Conservation (phyloP, 2,113 vertebrate genomes). For the Dissostichus mawsoni region DNA sequence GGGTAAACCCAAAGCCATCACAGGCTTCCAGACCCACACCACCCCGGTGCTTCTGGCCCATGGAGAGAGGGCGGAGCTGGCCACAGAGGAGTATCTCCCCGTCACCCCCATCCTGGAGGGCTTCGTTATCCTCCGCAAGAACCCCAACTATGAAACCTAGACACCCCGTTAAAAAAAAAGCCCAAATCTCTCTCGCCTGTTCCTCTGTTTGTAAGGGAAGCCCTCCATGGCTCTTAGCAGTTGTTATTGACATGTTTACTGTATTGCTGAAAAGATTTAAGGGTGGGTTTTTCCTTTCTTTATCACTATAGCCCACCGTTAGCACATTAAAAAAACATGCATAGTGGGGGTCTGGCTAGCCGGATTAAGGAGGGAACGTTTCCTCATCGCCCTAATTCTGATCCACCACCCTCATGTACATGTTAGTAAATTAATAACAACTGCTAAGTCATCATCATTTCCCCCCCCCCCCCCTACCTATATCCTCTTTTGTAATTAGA, state of each 20-base stretch:
- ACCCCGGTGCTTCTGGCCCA: constrained; percentile 96
- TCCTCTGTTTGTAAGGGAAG: constrained; percentile 38
- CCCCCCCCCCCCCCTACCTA: constrained; percentile 8
- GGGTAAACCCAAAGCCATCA: constrained; percentile 98
- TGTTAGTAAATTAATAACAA: constrained; percentile 34
- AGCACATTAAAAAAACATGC: constrained; percentile 41
- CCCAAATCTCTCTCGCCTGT: constrained; percentile 16
- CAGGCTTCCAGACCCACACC: constrained; percentile 99
- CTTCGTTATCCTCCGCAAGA: constrained; percentile 98
- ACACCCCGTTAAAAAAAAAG: constrained; percentile 1
- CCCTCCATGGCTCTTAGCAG: constrained; percentile 51
- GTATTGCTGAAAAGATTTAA: constrained; percentile 62
- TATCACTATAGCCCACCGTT: not conserved
- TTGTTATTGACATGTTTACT: constrained; percentile 65
- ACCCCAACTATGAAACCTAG: constrained; percentile 94
- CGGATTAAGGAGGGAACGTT: constrained; percentile 39
- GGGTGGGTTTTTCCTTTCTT: constrained; percentile 35
- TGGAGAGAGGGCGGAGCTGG: constrained; percentile 95
- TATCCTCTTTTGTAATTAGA: constrained; percentile 74
- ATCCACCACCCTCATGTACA: constrained; percentile 20
- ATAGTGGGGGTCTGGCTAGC: constrained; percentile 50
- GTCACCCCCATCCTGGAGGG: constrained; percentile 97
- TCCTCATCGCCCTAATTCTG: constrained; percentile 44
- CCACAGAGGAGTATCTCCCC: constrained; percentile 95
- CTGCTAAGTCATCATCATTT: constrained; percentile 29